Base-by-base conservation (phyloP, 64 coral and sea anemone genomes). In the Montipora sp. region DNA sequence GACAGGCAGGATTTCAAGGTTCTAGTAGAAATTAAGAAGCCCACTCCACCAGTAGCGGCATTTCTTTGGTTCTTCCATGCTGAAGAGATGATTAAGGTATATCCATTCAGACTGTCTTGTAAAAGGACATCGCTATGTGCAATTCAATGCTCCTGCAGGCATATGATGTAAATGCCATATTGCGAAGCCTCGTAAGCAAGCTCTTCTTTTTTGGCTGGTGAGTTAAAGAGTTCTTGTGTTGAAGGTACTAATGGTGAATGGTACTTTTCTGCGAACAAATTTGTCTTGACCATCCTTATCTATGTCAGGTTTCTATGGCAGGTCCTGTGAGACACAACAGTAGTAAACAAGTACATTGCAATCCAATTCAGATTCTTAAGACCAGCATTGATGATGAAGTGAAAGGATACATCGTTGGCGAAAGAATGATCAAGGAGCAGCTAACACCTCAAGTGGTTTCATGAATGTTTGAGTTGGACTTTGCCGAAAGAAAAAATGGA, bases 391-490 rank as follows among this genome's bases (percentile, higher is more conserved):
- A 81, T 22, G 79, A 81, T 81, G 23, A 81, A 59, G 79, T 59
- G 73, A 57, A 55, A 7, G 72, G 71, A 57, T 89, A 76, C 73
- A 50, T 89, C 24, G 73, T 89, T 50, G 51, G 11, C 55, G 24
- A 77, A 51, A 77, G 8, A 60, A 70, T 9, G 57, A 69, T 86
- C 21, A 86, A 86, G 16, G 83, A 86, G 66, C 57, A 70, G 66
- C 22, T 86, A 74, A 77, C 51, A 6, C 73, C 73, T 75, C 70
- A 24, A 59, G 55, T 61, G 10, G 87, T 89, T 47, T 59, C 58
- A 19, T 47, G 72, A 89, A 89, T 78, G 87, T 89, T 89, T 18
- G 73, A 88, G 13, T 53, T 88, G 70, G 85, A 88, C 72, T 88
- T 88, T 74, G 7, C 85, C 16, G 70, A 88, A 75, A 73, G 22